Evolutionary conservation across 2,113 vertebrate species (phyloP).

Genomic region (Abramis brama): DNA sequence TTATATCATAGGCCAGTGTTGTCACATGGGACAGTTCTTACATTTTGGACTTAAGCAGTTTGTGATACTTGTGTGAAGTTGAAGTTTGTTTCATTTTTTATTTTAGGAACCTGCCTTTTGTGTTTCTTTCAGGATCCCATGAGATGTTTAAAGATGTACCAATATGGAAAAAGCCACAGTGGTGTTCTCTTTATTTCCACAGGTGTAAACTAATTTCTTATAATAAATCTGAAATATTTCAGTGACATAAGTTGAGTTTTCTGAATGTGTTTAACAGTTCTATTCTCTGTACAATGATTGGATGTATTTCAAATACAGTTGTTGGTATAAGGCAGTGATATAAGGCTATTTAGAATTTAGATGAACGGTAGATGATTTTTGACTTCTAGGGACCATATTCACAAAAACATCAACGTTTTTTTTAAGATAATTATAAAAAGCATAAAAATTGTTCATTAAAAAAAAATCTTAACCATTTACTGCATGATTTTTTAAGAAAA

Average conservation of each 20-base stretch:
- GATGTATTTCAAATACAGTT: constrained; percentile 1
- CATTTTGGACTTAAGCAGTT: background rate
- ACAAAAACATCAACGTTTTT: background rate
- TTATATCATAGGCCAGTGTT: background rate
- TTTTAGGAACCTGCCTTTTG: constrained; percentile 19
- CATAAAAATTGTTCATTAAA: background rate
- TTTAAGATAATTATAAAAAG: background rate
- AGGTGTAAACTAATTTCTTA: constrained; percentile 3
- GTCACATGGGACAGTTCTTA: background rate
- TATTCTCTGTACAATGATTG: background rate
- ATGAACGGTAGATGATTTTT: background rate
- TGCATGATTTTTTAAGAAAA: too few species aligned
- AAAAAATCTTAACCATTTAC: too few species aligned
- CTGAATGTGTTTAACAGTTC: background rate
- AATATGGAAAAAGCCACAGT: background rate
- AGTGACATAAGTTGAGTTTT: background rate
- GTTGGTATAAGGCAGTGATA: background rate
- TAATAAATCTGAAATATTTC: constrained; percentile 20
- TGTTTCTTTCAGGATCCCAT: background rate
- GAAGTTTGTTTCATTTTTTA: background rate
- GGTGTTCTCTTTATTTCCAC: constrained; percentile 12
- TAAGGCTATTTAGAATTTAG: background rate
- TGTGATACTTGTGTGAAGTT: too few species aligned
- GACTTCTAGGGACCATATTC: background rate
- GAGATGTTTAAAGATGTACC: background rate